These are phyloP conservation scores for Aeoliscus strigatus DNA, from an alignment of 2,797 vertebrate genomes.

Conservation along the genomic window DNA sequence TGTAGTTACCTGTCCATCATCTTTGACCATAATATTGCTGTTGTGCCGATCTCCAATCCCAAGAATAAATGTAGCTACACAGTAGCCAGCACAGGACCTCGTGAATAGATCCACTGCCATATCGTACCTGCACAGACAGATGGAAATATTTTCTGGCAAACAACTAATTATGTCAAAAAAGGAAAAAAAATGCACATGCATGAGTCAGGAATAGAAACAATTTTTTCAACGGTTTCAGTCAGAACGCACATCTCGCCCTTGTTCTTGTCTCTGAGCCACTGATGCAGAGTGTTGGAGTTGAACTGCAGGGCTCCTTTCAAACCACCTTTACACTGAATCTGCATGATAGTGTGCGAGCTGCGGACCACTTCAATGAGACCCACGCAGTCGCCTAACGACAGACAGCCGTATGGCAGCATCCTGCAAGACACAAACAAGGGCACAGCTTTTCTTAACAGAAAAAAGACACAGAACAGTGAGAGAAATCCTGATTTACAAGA, in stretches of 20 bases:
- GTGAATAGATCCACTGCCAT: conserved; percentile 78
- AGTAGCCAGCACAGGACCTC: conserved; percentile 76
- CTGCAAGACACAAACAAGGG: too few relatives aligned
- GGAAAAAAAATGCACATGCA: too few relatives aligned
- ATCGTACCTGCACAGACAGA: conserved; percentile 76
- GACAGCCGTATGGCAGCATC: conserved; percentile 77
- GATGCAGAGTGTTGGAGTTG: conserved; percentile 78
- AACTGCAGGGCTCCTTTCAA: conserved; percentile 84
- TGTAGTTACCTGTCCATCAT: conserved; percentile 82
- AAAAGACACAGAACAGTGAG: too few relatives aligned
- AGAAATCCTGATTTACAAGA: too few relatives aligned
- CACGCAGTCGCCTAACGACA: conserved; percentile 78
- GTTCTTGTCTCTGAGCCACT: conserved; percentile 80
- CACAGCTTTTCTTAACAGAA: too few relatives aligned
- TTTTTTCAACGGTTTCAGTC: too few relatives aligned
- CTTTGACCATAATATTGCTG: conserved; percentile 82
- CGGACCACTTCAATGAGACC: conserved; percentile 80
- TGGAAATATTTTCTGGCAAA: too few relatives aligned
- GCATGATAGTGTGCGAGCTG: conserved; percentile 83
- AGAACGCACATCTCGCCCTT: conserved; percentile 69
- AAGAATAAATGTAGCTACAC: conserved; percentile 78
- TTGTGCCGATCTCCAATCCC: conserved; percentile 80
- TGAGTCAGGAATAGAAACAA: too few relatives aligned
- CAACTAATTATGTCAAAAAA: too few relatives aligned
- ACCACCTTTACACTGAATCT: conserved; percentile 85